Evolutionary conservation across 2,888 invertebrate genomes (phyloP).

Genomic region (Protodeltote pygarga): DNA sequence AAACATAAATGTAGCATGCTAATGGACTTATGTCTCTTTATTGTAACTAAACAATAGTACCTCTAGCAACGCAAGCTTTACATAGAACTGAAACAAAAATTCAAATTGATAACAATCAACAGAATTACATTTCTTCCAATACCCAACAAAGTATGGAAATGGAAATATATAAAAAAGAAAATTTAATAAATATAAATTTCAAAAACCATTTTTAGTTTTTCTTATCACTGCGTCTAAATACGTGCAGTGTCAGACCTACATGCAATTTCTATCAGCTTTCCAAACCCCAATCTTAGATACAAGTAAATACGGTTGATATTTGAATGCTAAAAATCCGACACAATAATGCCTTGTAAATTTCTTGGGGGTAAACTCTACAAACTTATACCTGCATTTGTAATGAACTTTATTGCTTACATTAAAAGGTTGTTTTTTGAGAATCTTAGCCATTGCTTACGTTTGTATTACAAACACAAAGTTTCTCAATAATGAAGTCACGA

Average conservation of each 20-base stretch:
- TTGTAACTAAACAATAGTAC: background rate
- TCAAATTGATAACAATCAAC: conserved; percentile 14
- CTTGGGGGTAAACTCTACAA: conserved; percentile 12
- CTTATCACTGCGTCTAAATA: conserved; percentile 29
- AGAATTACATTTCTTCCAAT: conserved; percentile 8
- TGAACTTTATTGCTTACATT: rapidly evolving
- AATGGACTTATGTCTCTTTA: background rate
- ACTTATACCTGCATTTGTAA: background rate
- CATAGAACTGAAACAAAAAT: conserved; percentile 5
- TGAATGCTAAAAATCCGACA: conserved; percentile 7
- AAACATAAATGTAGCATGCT: background rate
- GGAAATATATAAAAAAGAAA: conserved; percentile 36
- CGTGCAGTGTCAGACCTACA: conserved; percentile 14
- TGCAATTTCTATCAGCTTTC: background rate
- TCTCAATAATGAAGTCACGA: conserved; percentile 57
- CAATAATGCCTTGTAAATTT: conserved; percentile 27
- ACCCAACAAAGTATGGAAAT: conserved; percentile 27
- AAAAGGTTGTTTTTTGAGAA: conserved; percentile 2
- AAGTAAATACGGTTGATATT: background rate
- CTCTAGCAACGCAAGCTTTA: background rate
- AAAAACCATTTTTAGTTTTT: conserved; percentile 9
- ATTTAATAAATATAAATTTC: conserved; percentile 36
- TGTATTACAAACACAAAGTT: conserved; percentile 27
- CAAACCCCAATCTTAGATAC: background rate
- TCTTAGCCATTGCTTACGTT: background rate